These are phyloP conservation scores for Trinorchestia longiramus DNA, from an alignment of 1,140 invertebrate species.

Conservation along the genomic window DNA sequence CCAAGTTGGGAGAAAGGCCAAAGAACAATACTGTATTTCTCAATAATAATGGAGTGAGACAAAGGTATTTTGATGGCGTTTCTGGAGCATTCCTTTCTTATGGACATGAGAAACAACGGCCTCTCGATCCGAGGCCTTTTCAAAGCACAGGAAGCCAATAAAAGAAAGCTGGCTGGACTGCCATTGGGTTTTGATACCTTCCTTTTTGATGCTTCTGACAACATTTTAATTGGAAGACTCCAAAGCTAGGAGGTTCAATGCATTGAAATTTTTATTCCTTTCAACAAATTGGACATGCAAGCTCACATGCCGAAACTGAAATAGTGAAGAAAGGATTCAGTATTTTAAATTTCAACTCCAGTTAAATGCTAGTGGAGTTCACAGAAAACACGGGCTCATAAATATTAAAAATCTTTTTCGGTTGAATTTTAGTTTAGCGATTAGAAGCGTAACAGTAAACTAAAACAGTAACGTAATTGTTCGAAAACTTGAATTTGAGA, in stretches of 20 bases:
- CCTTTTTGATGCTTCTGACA: neutral
- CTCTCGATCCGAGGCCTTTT: neutral
- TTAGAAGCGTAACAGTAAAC: neutral
- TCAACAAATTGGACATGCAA: neutral
- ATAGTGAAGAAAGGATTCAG: neutral
- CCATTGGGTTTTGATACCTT: constrained; percentile 38
- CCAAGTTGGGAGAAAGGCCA: neutral
- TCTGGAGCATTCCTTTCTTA: neutral
- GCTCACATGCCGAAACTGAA: neutral
- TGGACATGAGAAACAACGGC: constrained; percentile 31
- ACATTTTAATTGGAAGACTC: constrained; percentile 34
- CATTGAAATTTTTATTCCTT: neutral
- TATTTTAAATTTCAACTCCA: neutral
- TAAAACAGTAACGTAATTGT: neutral
- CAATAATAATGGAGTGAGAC: constrained; percentile 41
- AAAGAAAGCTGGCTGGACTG: neutral
- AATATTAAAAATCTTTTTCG: neutral
- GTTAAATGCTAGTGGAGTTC: neutral
- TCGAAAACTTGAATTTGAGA: neutral
- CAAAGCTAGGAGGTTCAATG: neutral
- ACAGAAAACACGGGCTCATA: neutral
- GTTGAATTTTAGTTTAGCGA: neutral
- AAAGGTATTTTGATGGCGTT: constrained; percentile 37
- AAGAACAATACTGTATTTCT: constrained; percentile 15
- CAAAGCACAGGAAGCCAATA: constrained; percentile 3